These are phyloP conservation scores for Phorcus lineatus DNA, from an alignment of 2,888 invertebrate species.

Conservation along the genomic window DNA sequence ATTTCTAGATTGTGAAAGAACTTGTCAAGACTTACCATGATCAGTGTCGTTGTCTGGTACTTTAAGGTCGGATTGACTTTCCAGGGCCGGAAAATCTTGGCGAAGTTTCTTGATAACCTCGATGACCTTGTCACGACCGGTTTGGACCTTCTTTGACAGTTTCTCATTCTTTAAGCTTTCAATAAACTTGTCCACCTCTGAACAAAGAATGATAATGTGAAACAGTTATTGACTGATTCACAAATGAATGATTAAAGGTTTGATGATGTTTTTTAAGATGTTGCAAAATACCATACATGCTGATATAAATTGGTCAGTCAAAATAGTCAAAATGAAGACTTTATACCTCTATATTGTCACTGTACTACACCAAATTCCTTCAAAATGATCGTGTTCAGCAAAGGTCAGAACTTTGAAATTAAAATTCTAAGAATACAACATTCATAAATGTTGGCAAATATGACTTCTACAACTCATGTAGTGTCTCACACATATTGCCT, in stretches of 20 bases:
- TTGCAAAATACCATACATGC: no score
- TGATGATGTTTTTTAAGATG: no score
- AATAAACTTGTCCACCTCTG: constrained; percentile 20
- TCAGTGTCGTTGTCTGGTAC: neutral
- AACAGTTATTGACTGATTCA: neutral
- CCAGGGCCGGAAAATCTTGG: neutral
- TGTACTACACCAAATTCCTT: no score
- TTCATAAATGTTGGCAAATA: no score
- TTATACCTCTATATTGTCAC: no score
- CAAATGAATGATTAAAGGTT: neutral
- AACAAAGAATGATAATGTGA: neutral
- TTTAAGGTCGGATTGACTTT: neutral
- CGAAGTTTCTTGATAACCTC: constrained; percentile 4
- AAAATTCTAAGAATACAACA: no score
- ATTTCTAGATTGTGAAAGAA: neutral
- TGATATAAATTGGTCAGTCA: no score
- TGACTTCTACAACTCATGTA: no score
- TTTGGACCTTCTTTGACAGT: constrained; percentile 3
- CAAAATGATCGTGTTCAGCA: no score
- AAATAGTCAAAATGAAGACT: no score
- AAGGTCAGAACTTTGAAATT: no score
- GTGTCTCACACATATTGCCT: no score
- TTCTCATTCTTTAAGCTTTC: constrained; percentile 21
- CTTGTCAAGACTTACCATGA: neutral
- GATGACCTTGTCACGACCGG: neutral